A percentile compares a stretch with the other conserved stretches of the same genome.
Conservation (phyloP, 2,113 vertebrate species). For the Gymnorhina tibicen region DNA sequence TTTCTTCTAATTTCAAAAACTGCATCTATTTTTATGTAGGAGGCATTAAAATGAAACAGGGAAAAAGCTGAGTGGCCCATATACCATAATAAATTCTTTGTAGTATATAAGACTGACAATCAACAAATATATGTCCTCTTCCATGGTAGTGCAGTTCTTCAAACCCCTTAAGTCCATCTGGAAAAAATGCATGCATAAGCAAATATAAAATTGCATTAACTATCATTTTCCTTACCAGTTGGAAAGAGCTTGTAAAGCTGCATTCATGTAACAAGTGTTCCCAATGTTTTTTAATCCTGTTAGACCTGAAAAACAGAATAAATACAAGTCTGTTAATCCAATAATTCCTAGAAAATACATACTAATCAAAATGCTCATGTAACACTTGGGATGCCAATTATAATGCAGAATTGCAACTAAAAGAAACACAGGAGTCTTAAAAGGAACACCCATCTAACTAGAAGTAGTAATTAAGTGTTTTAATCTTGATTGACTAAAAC, state of each 20-base stretch:
- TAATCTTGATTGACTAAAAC: neutral
- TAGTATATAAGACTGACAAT: neutral
- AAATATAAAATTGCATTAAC: neutral
- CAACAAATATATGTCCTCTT: neutral
- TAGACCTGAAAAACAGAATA: conserved; percentile 78
- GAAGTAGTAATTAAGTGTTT: neutral
- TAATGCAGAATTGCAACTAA: neutral
- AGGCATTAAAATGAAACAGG: neutral
- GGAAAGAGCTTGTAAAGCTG: conserved; percentile 95
- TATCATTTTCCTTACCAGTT: conserved; percentile 84
- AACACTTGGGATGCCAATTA: neutral
- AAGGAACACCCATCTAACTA: neutral
- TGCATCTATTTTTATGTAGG: neutral
- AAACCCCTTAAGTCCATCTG: neutral
- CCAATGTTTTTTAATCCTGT: conserved; percentile 98
- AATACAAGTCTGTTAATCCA: neutral
- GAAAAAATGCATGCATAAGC: neutral
- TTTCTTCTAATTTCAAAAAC: neutral
- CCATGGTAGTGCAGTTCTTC: neutral
- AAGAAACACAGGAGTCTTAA: neutral
- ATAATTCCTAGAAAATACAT: neutral
- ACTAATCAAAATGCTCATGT: neutral
- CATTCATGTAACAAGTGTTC: conserved; percentile 99
- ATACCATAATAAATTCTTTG: neutral
- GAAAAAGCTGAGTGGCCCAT: neutral